These are phyloP conservation scores for Phasianus colchicus DNA, from an alignment of 2,113 vertebrate species.

Conservation along the genomic window DNA sequence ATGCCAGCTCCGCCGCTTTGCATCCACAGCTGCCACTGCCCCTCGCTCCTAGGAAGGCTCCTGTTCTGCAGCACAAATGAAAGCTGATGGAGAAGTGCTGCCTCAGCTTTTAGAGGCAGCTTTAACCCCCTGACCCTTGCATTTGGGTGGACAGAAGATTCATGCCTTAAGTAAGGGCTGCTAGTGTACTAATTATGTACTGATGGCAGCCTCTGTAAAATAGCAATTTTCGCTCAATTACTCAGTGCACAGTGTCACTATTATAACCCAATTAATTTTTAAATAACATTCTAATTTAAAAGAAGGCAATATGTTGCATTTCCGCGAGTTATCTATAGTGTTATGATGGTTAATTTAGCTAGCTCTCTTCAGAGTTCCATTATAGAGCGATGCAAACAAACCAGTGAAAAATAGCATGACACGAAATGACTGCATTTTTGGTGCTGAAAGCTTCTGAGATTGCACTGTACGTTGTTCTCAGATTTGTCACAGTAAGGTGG, in stretches of 20 bases:
- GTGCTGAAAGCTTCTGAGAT: neutral
- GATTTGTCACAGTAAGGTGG: neutral
- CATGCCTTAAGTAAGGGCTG: neutral
- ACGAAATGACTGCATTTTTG: neutral
- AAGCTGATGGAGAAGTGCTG: neutral
- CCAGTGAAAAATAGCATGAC: neutral
- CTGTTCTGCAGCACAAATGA: neutral
- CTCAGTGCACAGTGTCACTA: slow-evolving; percentile 38
- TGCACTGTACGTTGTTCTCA: neutral
- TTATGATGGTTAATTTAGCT: neutral
- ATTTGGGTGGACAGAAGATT: neutral
- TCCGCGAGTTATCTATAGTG: slow-evolving; percentile 12
- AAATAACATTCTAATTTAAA: slow-evolving; percentile 52
- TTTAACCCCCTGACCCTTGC: neutral
- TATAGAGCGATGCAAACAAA: neutral
- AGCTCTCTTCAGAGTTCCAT: neutral
- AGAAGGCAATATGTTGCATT: slow-evolving; percentile 41
- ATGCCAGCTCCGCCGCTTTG: neutral
- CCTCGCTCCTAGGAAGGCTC: neutral
- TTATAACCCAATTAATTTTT: slow-evolving; percentile 54
- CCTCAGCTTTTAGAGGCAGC: neutral
- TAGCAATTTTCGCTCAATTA: slow-evolving; percentile 58
- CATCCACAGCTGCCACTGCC: neutral
- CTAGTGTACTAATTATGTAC: slow-evolving; percentile 2
- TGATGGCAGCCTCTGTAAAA: slow-evolving; percentile 12